These are phyloP conservation scores for Heliopora coerulea DNA, from an alignment of 92 coral and sea anemone species.

Conservation along the genomic window DNA sequence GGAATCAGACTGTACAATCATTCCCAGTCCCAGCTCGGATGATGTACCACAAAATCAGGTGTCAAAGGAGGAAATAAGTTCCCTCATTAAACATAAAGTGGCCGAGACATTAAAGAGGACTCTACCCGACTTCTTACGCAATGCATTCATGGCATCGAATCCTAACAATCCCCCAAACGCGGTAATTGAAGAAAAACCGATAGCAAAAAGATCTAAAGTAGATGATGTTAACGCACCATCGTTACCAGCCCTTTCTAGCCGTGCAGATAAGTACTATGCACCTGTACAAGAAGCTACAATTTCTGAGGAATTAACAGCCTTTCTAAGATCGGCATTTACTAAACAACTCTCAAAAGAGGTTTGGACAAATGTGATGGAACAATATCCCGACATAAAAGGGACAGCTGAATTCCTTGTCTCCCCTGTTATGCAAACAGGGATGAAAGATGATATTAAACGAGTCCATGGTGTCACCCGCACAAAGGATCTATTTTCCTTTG, in stretches of 20 bases:
- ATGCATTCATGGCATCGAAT: constrained; percentile 16
- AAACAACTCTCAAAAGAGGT: too few species aligned
- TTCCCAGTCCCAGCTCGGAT: too few species aligned
- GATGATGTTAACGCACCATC: constrained; percentile 37
- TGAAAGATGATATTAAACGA: constrained; percentile 20
- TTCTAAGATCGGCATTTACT: too few species aligned
- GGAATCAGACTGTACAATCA: constrained; percentile 5
- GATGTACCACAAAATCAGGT: constrained; percentile 17
- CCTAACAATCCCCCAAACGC: not conserved
- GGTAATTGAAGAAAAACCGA: not conserved
- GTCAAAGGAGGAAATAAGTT: not conserved
- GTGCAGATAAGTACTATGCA: too few species aligned
- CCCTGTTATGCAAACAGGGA: not conserved
- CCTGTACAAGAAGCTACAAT: too few species aligned
- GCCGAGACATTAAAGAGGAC: too few species aligned
- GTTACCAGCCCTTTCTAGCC: constrained; percentile 42
- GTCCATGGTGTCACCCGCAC: too few species aligned
- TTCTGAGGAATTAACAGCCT: too few species aligned
- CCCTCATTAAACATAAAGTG: constrained; percentile 16
- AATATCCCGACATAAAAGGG: too few species aligned
- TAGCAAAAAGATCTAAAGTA: too few species aligned
- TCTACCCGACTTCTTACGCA: constrained; percentile 7
- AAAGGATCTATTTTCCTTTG: too few species aligned
- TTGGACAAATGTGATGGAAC: too few species aligned
- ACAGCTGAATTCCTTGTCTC: constrained; percentile 32